Conservation (phyloP, 2,888 invertebrate genomes). For the Drosophila prostipennis region DNA sequence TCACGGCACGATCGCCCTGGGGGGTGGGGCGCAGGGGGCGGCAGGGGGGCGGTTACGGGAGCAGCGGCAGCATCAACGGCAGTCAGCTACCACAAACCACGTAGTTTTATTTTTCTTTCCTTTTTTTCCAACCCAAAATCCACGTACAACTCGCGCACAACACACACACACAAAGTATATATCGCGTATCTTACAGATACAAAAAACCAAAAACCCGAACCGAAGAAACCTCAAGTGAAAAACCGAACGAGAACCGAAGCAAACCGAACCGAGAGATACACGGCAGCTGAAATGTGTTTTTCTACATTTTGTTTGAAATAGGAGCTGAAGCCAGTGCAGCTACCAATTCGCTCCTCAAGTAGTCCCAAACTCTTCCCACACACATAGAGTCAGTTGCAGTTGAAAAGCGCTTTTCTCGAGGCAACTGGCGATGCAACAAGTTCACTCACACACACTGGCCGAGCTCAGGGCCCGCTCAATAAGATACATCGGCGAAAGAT, state of each 20-base stretch:
- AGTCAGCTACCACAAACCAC: constrained; percentile 76
- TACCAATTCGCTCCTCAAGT: constrained; percentile 85
- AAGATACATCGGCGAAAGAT: constrained; percentile 16
- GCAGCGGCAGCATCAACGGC: constrained; percentile 58
- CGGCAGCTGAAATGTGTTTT: constrained; percentile 83
- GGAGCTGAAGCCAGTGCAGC: constrained; percentile 85
- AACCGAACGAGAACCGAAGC: constrained; percentile 51
- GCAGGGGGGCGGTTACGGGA: constrained; percentile 69
- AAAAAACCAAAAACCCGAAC: constrained; percentile 44
- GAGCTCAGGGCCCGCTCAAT: constrained; percentile 34
- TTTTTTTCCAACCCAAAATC: constrained; percentile 25
- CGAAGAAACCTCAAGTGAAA: constrained; percentile 29
- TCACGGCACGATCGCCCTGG: constrained; percentile 66
- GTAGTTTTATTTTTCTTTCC: constrained; percentile 39
- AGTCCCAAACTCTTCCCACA: constrained; percentile 85
- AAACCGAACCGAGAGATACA: constrained; percentile 65
- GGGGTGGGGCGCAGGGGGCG: constrained; percentile 28
- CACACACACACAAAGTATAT: constrained; percentile 17
- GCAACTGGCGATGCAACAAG: constrained; percentile 78
- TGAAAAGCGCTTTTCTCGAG: constrained; percentile 73
- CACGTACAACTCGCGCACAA: constrained; percentile 42
- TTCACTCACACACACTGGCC: constrained; percentile 59
- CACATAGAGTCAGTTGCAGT: constrained; percentile 63
- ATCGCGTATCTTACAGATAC: constrained; percentile 25
- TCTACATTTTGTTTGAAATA: constrained; percentile 84